phyloP scores from a whole-genome alignment of 2,113 vertebrate species.

The Caranx melampygus region DNA sequence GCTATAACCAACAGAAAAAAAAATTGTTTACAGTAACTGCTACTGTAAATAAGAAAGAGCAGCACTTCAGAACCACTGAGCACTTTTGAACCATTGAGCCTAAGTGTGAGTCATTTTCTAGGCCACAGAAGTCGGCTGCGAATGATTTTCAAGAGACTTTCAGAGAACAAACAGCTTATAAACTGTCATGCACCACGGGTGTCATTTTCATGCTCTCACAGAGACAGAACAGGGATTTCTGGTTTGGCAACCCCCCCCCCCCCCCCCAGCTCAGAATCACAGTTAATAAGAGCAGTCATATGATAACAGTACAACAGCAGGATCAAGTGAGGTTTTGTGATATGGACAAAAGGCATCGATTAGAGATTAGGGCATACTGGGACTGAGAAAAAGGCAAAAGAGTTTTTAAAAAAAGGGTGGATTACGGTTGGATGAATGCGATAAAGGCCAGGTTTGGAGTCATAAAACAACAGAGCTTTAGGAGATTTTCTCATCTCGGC shows the following conservation, averaged over 20 bases:
- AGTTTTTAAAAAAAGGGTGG: conserved; percentile 21
- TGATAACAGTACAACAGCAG: conserved; percentile 51
- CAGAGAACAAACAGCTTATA: conserved; percentile 70
- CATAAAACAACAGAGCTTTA: neutral
- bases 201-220: conserved; percentile 36
- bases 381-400: conserved; percentile 60
- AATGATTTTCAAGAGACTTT: conserved; percentile 42
- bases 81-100: conserved; percentile 51
- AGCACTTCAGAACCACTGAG: conserved; percentile 53
- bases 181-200: conserved; percentile 40
- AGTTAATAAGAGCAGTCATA: conserved; percentile 65
- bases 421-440: conserved; percentile 36
- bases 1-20: conserved; percentile 47
- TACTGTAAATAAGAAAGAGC: conserved; percentile 58
- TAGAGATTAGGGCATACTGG: conserved; percentile 40
- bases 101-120: conserved; percentile 18
- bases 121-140: conserved; percentile 42
- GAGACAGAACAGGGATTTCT: conserved; percentile 63
- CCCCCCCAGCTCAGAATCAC: conserved; percentile 44
- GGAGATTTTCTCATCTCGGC: conserved; percentile 7
- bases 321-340: conserved; percentile 50
- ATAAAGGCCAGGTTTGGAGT: conserved; percentile 48
- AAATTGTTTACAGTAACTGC: conserved; percentile 48
- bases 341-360: conserved; percentile 68
- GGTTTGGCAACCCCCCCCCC: conserved; percentile 58